Percentiles rank a stretch among this genome's conserved stretches.
Conservation (phyloP, 2,797 vertebrate species). For the Phrynocephalus guinanensis region DNA sequence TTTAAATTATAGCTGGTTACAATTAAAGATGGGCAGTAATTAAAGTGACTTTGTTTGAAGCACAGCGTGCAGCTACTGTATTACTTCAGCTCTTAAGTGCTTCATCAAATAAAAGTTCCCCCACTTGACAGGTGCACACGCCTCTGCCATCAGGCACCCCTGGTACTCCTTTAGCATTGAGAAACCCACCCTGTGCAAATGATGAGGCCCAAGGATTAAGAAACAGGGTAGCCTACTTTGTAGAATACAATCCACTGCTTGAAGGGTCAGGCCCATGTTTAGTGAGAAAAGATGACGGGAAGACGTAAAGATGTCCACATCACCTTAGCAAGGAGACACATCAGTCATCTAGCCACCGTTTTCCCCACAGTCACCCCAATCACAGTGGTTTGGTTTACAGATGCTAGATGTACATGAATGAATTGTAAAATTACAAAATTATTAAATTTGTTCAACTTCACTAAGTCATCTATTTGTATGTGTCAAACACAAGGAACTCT, state of each 20-base stretch:
- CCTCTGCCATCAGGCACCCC: neutral
- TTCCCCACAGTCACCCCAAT: too few relatives aligned
- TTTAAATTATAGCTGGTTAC: conserved; percentile 5
- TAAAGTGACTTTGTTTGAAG: neutral
- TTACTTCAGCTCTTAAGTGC: neutral
- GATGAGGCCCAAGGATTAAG: neutral
- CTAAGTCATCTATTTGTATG: too few relatives aligned
- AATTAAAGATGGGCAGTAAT: neutral
- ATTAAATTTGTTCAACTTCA: too few relatives aligned
- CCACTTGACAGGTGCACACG: neutral
- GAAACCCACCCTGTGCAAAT: neutral
- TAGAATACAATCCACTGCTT: neutral
- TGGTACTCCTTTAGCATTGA: neutral
- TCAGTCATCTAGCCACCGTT: too few relatives aligned
- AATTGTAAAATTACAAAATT: too few relatives aligned
- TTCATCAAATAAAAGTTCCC: neutral
- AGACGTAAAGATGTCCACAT: neutral
- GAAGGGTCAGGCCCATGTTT: neutral
- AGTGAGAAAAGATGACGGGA: neutral
- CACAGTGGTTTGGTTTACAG: too few relatives aligned
- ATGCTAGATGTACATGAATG: too few relatives aligned
- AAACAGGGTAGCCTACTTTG: neutral
- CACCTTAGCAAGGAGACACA: too few relatives aligned
- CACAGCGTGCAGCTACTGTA: neutral
- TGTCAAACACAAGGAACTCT: too few relatives aligned